A percentile compares a stretch with the other conserved stretches of the same genome.
phyloP scores from a whole-genome alignment of 2,113 vertebrate species.

The Leptodactylus fuscus region DNA sequence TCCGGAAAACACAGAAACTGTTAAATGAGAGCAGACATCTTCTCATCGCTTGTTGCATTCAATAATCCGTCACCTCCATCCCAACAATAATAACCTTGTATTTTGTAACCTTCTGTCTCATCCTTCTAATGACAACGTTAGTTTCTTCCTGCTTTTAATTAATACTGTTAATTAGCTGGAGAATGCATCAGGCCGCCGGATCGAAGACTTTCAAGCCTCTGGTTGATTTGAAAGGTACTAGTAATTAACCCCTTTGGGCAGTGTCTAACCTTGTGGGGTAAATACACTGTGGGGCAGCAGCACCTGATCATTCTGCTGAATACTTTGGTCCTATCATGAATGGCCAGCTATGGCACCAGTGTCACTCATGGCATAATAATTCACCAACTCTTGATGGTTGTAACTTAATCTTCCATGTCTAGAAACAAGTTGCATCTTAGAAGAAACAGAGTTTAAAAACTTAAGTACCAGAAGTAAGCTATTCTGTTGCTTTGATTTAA shows the following conservation, averaged over 20 bases:
- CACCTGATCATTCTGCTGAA: neutral
- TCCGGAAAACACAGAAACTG: neutral
- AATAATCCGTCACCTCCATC: neutral
- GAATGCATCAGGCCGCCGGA: conserved; percentile 6
- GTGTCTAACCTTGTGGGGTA: conserved; percentile 33
- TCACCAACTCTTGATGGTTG: neutral
- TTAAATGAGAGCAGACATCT: neutral
- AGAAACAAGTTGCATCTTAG: too few relatives aligned
- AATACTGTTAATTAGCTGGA: conserved; percentile 48
- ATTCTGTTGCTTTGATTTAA: too few relatives aligned
- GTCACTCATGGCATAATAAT: neutral
- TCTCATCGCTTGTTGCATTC: neutral
- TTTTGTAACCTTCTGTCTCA: conserved; percentile 22
- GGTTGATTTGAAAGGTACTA: neutral
- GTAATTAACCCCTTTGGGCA: conserved; percentile 47
- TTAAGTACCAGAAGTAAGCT: too few relatives aligned
- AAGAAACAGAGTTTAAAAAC: too few relatives aligned
- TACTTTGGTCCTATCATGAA: neutral
- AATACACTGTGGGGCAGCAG: neutral
- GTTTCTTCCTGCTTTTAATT: conserved; percentile 50
- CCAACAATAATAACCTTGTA: conserved; percentile 48
- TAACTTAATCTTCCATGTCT: neutral
- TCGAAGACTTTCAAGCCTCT: conserved; percentile 29
- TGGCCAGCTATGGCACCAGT: neutral
- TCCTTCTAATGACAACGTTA: conserved; percentile 37